phyloP scores from a whole-genome alignment of 2,888 invertebrate genomes.

The Sipha maydis region DNA sequence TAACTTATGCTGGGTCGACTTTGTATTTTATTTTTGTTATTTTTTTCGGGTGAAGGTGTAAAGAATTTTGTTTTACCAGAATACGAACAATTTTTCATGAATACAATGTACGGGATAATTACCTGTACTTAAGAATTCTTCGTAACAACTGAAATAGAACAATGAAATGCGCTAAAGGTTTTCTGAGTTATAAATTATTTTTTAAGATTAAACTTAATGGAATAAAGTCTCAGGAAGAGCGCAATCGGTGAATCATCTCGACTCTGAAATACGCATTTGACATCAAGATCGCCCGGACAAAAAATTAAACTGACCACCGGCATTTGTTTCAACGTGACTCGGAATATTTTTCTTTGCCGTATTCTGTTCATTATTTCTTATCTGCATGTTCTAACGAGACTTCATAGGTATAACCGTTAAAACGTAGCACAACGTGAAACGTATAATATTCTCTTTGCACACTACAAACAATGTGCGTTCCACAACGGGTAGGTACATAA shows the following conservation, averaged over 20 bases:
- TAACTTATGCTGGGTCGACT: no score
- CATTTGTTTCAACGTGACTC: background rate
- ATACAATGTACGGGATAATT: no score
- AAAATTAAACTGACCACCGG: background rate
- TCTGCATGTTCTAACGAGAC: background rate
- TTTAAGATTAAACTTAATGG: background rate
- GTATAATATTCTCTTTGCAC: background rate
- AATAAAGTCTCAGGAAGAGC: background rate
- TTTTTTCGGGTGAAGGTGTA: no score
- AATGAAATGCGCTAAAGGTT: background rate
- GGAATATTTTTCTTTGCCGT: background rate
- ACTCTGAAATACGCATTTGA: background rate
- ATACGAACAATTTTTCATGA: no score
- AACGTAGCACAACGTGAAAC: background rate
- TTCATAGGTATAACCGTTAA: background rate
- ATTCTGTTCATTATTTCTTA: background rate
- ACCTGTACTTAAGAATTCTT: no score
- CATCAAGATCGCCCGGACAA: background rate
- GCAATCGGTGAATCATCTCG: background rate
- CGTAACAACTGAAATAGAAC: background rate
- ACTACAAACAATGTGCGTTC: background rate
- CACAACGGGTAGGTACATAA: background rate
- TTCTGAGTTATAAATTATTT: background rate
- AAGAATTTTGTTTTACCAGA: no score
- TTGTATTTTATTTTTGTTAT: no score